These are phyloP conservation scores for Ariolimax columbianus DNA, from an alignment of 2,888 invertebrate genomes.

Conservation along the genomic window DNA sequence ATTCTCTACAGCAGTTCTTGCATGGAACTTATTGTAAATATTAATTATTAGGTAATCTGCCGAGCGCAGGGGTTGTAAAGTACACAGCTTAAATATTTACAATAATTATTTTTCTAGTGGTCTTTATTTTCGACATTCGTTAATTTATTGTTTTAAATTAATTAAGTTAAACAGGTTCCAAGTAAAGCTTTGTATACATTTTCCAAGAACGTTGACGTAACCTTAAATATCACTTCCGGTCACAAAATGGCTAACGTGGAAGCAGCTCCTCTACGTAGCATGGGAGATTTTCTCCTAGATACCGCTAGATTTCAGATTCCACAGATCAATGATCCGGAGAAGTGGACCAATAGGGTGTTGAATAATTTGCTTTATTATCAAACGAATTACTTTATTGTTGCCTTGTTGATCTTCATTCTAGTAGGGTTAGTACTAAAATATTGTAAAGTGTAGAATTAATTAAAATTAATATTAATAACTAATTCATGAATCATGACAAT, in stretches of 20 bases:
- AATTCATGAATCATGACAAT: too few species aligned
- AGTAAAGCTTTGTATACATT: not conserved
- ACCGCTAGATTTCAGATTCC: constrained; percentile 90
- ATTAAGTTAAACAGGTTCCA: not conserved
- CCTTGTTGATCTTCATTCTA: constrained; percentile 84
- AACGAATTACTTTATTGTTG: constrained; percentile 88
- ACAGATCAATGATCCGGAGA: constrained; percentile 86
- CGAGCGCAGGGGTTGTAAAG: too few species aligned
- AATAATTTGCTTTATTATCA: constrained; percentile 88
- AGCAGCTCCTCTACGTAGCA: constrained; percentile 85
- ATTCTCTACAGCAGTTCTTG: too few species aligned
- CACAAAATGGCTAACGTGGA: constrained; percentile 69
- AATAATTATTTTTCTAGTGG: too few species aligned
- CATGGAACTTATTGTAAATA: too few species aligned
- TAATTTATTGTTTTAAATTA: too few species aligned
- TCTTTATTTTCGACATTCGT: too few species aligned
- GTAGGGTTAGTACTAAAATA: constrained; percentile 78
- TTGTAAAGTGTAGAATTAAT: too few species aligned
- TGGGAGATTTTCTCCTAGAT: constrained; percentile 88
- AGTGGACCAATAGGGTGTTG: constrained; percentile 89
- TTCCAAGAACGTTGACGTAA: not conserved
- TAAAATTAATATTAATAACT: too few species aligned
- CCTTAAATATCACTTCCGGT: not conserved
- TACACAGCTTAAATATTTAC: too few species aligned
- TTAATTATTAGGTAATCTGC: too few species aligned